A percentile compares a stretch with the other conserved stretches of the same genome.
phyloP scores from a whole-genome alignment of 53 echinoderm and acorn worm species.

The Echinarachnius parma region DNA sequence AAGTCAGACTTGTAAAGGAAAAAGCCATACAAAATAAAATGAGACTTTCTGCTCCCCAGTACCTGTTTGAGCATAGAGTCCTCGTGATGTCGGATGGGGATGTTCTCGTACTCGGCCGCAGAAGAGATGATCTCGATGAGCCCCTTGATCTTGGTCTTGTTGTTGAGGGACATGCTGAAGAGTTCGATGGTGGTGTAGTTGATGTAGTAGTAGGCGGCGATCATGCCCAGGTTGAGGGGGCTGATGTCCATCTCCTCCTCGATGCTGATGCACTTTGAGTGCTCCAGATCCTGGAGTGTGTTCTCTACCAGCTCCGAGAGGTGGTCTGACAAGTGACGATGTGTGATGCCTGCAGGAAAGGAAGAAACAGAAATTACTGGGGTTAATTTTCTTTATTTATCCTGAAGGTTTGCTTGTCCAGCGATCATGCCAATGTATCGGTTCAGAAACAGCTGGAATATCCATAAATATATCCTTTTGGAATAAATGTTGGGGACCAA shows the following conservation, averaged over 20 bases:
- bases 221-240: constrained; percentile 97
- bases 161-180: constrained; percentile 98
- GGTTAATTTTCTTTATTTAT: too few species aligned
- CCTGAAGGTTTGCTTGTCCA: too few species aligned
- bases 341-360: constrained; percentile 63
- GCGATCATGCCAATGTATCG: too few species aligned
- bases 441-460: too few species aligned
- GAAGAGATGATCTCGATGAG: constrained; percentile 96
- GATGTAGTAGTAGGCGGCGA: constrained; percentile 99
- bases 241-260: constrained; percentile 99
- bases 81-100: constrained; percentile 95
- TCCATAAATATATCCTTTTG: too few species aligned
- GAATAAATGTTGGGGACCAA: too few species aligned
- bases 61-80: constrained; percentile 97
- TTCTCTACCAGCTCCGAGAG: constrained; percentile 85
- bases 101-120: constrained; percentile 94
- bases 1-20: too few species aligned
- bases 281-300: constrained; percentile 86
- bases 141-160: constrained; percentile 97
- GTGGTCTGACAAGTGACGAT: constrained; percentile 87
- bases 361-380: not conserved
- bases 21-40: too few species aligned
- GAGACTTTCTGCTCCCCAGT: not conserved
- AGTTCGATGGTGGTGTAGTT: constrained; percentile 99
- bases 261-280: constrained; percentile 98